phyloP scores from a whole-genome alignment of 2,888 invertebrate genomes.

The Parnassius mnemosyne region DNA sequence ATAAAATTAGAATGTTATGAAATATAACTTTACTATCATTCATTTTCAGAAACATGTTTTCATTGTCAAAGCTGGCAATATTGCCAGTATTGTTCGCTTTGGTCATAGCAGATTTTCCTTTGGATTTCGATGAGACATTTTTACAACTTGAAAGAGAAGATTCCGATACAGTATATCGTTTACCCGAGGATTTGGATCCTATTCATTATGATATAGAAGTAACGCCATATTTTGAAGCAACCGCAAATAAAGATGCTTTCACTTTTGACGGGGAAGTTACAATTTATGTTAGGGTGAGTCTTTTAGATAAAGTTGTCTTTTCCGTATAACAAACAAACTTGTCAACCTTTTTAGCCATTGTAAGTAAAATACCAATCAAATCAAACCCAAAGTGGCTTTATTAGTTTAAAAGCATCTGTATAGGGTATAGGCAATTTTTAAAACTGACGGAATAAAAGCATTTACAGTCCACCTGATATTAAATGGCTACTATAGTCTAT shows the following conservation, averaged over 20 bases:
- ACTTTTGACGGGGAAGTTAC: slow-evolving; percentile 70
- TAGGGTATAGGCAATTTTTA: too few relatives aligned
- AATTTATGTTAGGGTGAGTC: slow-evolving; percentile 58
- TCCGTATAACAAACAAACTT: too few relatives aligned
- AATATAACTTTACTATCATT: background rate
- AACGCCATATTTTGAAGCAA: slow-evolving; percentile 72
- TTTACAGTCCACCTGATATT: too few relatives aligned
- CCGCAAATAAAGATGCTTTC: slow-evolving; percentile 51
- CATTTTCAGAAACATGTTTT: slow-evolving; percentile 47
- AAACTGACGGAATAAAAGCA: too few relatives aligned
- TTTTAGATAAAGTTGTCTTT: background rate
- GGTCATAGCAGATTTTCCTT: slow-evolving; percentile 52
- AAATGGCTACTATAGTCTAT: too few relatives aligned
- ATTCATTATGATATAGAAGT: slow-evolving; percentile 75
- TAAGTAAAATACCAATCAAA: too few relatives aligned
- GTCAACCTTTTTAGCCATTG: too few relatives aligned
- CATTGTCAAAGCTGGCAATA: slow-evolving; percentile 39
- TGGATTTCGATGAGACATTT: slow-evolving; percentile 44
- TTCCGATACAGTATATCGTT: slow-evolving; percentile 45
- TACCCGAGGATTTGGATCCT: slow-evolving; percentile 74
- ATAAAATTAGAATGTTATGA: background rate
- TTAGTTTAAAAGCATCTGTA: too few relatives aligned
- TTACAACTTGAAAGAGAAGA: slow-evolving; percentile 36
- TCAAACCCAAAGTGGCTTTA: too few relatives aligned
- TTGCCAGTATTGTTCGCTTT: slow-evolving; percentile 47